These are phyloP conservation scores for Pterocles gutturalis DNA, from an alignment of 2,113 vertebrate species.

Conservation along the genomic window DNA sequence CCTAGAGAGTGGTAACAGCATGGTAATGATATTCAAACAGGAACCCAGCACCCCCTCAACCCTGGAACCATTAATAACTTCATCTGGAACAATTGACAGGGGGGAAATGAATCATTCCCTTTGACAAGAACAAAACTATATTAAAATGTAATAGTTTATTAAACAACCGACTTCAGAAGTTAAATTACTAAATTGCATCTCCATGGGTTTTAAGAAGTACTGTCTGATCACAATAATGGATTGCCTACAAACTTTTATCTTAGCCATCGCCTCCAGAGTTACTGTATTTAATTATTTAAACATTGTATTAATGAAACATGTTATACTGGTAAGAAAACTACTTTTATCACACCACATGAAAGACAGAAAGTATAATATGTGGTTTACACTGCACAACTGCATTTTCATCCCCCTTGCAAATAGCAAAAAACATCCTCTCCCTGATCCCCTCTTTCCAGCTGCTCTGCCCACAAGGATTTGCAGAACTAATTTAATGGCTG, in stretches of 20 bases:
- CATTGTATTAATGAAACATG: conserved; percentile 74
- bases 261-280: conserved; percentile 64
- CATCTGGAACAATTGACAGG: conserved; percentile 48
- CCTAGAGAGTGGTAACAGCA: conserved; percentile 11
- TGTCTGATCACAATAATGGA: conserved; percentile 70
- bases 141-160: conserved; percentile 73
- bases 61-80: conserved; percentile 46
- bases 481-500: conserved; percentile 70
- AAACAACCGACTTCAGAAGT: conserved; percentile 70
- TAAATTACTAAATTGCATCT: conserved; percentile 71
- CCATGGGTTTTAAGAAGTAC: conserved; percentile 60
- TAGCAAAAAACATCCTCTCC: neutral
- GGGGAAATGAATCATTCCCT: conserved; percentile 59
- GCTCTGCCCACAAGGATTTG: conserved; percentile 59
- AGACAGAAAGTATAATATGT: conserved; percentile 44
- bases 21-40: neutral
- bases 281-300: conserved; percentile 79
- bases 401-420: conserved; percentile 58
- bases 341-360: conserved; percentile 70
- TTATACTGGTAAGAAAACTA: conserved; percentile 61
- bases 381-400: conserved; percentile 44
- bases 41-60: neutral
- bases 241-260: conserved; percentile 78
- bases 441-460: conserved; percentile 55
- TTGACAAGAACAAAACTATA: conserved; percentile 53